Percentiles rank a stretch among this genome's conserved stretches.
Evolutionary conservation across 2,797 vertebrate species (phyloP).

Genomic region (Pangasius macronema): DNA sequence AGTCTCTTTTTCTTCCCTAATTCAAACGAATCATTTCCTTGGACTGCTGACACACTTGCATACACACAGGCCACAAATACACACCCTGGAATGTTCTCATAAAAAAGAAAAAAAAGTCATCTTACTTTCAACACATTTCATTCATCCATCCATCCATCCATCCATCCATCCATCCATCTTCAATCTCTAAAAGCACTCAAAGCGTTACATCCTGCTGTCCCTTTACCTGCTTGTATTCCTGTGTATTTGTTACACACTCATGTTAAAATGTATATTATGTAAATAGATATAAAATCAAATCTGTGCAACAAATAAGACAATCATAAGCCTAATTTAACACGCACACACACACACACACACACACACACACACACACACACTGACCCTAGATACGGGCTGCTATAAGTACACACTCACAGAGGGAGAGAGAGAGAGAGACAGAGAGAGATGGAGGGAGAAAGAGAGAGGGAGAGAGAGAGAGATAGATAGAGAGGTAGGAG

Average conservation of each 20-base stretch:
- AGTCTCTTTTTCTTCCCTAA: background rate
- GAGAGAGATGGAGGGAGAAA: too few relatives aligned
- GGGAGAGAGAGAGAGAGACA: too few relatives aligned
- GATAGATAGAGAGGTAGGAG: too few relatives aligned
- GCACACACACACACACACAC: background rate
- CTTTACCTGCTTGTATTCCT: background rate
- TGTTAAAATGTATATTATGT: constrained; percentile 77
- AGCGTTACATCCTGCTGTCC: background rate
- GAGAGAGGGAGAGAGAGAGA: too few relatives aligned
- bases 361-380: background rate
- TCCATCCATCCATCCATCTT: constrained; percentile 27
- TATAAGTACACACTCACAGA: too few relatives aligned
- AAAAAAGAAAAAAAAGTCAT: constrained; percentile 71
- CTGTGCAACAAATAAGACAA: constrained; percentile 83
- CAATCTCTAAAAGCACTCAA: constrained; percentile 57
- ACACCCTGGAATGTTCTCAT: constrained; percentile 71
- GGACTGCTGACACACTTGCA: constrained; percentile 17
- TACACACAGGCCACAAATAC: constrained; percentile 71
- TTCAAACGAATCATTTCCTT: constrained; percentile 6
- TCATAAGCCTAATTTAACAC: constrained; percentile 66
- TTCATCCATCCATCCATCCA: constrained; percentile 48
- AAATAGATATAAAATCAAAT: constrained; percentile 74
- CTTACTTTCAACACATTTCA: constrained; percentile 55
- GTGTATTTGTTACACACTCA: constrained; percentile 75
- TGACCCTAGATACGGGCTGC: too few relatives aligned